These are phyloP conservation scores for Clinocottus analis DNA, from an alignment of 2,113 vertebrate genomes.

Conservation along the genomic window DNA sequence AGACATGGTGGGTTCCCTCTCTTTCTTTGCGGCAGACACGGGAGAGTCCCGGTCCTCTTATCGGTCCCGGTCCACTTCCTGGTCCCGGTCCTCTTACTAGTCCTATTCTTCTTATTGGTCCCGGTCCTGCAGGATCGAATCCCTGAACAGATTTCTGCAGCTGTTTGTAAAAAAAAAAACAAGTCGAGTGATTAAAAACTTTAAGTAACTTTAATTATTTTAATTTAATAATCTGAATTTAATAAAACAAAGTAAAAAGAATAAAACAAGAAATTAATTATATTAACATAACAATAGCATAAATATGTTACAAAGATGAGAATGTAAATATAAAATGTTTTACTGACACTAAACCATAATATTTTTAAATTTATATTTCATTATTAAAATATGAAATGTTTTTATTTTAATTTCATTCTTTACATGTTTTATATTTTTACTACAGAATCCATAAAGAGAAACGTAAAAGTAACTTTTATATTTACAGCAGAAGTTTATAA, in stretches of 20 bases:
- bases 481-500: too few relatives aligned
- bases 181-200: neutral
- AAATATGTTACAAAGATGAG: neutral
- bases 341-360: neutral
- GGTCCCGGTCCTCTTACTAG: neutral
- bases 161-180: neutral
- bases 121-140: neutral
- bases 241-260: neutral
- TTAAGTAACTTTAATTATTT: neutral
- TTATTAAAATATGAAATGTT: too few relatives aligned
- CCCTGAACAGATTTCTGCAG: neutral
- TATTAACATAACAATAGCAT: neutral
- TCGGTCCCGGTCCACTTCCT: too few relatives aligned
- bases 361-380: neutral
- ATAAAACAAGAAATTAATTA: neutral
- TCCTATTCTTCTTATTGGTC: too few relatives aligned
- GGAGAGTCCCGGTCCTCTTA: neutral
- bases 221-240: neutral
- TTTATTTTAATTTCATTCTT: neutral
- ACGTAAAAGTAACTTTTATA: too few relatives aligned
- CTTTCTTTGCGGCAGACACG: neutral
- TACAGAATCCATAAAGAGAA: too few relatives aligned
- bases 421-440: neutral
- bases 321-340: neutral
- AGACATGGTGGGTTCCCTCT: slow-evolving; percentile 68